Evolutionary conservation across 2,113 vertebrate species (phyloP).

Genomic region (Corvus cornix): DNA sequence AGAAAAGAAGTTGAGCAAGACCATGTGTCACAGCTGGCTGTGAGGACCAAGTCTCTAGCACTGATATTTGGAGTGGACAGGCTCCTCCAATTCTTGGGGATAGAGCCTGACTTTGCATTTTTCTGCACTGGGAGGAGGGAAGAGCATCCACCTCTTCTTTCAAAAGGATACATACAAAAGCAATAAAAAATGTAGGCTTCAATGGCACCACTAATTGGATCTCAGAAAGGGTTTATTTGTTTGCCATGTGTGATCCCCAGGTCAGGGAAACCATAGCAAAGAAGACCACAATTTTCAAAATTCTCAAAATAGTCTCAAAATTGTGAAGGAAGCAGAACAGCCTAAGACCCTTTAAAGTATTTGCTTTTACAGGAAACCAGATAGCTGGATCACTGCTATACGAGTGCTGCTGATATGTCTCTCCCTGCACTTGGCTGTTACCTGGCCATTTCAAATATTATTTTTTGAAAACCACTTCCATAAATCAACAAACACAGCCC

Average conservation of each 20-base stretch:
- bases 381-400: background rate
- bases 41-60: background rate
- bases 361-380: conserved; percentile 52
- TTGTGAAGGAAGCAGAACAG: background rate
- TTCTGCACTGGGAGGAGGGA: background rate
- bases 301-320: background rate
- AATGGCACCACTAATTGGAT: background rate
- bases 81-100: background rate
- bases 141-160: background rate
- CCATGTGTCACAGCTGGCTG: background rate
- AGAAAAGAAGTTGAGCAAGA: background rate
- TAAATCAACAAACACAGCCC: conserved; percentile 39
- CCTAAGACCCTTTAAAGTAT: background rate
- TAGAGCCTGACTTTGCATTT: background rate
- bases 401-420: background rate
- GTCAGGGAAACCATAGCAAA: background rate
- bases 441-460: conserved; percentile 52
- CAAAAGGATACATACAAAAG: background rate
- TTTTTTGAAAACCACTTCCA: conserved; percentile 63
- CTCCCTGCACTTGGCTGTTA: conserved; percentile 33
- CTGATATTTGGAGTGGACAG: background rate
- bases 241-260: background rate
- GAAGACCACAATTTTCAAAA: background rate
- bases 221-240: background rate
- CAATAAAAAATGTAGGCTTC: background rate